Percentiles rank a stretch among this genome's conserved stretches.
Conservation (phyloP, 2,797 vertebrate species). For the Remorina albescens region DNA sequence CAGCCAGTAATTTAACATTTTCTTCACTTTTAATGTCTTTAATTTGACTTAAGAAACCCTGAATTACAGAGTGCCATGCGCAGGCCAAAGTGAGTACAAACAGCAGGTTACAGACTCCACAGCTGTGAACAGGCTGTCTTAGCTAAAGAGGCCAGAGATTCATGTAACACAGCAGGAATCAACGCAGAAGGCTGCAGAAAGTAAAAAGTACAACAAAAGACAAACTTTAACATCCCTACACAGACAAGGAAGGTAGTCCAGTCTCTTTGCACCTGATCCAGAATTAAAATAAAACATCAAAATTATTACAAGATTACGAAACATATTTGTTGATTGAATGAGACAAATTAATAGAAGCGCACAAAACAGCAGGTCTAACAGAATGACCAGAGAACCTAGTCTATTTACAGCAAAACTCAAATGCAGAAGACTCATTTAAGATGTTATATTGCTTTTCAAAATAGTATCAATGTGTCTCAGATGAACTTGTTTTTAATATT, state of each 20-base stretch:
- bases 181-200: conserved; percentile 33
- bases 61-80: conserved; percentile 59
- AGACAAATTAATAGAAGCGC: conserved; percentile 26
- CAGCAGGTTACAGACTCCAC: conserved; percentile 73
- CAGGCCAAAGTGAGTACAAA: conserved; percentile 64
- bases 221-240: conserved; percentile 33
- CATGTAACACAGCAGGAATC: conserved; percentile 52
- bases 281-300: conserved; percentile 5
- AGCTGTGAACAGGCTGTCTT: conserved; percentile 44
- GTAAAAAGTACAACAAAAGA: conserved; percentile 40
- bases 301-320: conserved; percentile 47
- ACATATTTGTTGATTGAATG: conserved; percentile 27
- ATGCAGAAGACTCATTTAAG: conserved; percentile 1
- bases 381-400: conserved; percentile 18
- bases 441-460: conserved; percentile 35
- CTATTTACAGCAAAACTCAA: conserved; percentile 48
- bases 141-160: conserved; percentile 46
- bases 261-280: conserved; percentile 48
- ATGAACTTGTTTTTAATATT: conserved; percentile 26
- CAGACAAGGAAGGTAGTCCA: conserved; percentile 31
- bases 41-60: conserved; percentile 74
- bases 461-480: conserved; percentile 22
- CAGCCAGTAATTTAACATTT: conserved; percentile 48
- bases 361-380: conserved; percentile 47
- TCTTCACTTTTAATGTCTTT: conserved; percentile 68